These are phyloP conservation scores for Tapirus terrestris DNA, from an alignment of 2,113 vertebrate genomes.

Conservation along the genomic window DNA sequence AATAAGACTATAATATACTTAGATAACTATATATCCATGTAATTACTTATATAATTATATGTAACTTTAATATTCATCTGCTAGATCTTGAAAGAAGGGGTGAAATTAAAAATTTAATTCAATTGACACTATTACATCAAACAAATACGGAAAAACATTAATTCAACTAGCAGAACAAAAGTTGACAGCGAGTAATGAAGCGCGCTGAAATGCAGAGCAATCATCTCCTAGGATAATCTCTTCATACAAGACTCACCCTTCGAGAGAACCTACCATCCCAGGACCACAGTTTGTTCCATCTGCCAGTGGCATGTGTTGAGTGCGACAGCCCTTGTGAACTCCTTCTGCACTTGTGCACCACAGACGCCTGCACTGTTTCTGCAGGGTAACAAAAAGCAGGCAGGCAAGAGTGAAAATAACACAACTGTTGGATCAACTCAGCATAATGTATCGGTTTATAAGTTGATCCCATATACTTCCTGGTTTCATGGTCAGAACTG, in stretches of 20 bases:
- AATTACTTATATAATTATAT: neutral
- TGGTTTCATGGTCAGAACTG: neutral
- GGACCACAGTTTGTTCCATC: conserved; percentile 95
- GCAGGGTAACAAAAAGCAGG: conserved; percentile 42
- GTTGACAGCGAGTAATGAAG: neutral
- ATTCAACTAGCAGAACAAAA: neutral
- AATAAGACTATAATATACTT: neutral
- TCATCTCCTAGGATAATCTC: neutral
- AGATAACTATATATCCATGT: neutral
- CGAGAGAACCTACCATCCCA: conserved; percentile 92
- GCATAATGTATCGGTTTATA: neutral
- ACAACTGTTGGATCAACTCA: neutral
- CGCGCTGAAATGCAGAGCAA: neutral
- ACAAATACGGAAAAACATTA: neutral
- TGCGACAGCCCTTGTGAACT: conserved; percentile 95
- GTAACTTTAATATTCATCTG: neutral
- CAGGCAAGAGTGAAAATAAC: neutral
- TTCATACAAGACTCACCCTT: conserved; percentile 68
- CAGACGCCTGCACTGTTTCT: conserved; percentile 97
- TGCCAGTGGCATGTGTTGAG: conserved; percentile 98
- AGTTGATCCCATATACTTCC: neutral
- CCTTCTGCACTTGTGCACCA: conserved; percentile 97
- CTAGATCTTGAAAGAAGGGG: neutral
- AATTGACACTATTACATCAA: neutral
- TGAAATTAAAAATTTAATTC: neutral